phyloP scores from a whole-genome alignment of 2,797 vertebrate species.

The Spondyliosoma cantharus region DNA sequence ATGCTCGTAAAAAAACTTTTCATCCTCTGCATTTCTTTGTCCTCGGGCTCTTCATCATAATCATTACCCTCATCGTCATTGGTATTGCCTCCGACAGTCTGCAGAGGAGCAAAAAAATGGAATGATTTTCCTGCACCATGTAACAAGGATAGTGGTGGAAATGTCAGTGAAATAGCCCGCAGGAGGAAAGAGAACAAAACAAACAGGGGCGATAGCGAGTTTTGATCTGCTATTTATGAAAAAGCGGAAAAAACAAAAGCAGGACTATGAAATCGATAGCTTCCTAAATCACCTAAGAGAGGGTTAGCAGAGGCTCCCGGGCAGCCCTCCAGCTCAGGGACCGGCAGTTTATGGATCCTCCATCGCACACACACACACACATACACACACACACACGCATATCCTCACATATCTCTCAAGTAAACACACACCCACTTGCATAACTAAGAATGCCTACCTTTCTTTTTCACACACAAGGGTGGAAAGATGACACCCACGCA shows the following conservation, averaged over 20 bases:
- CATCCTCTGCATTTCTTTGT: conserved; percentile 22
- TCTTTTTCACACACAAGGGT: conserved; percentile 12
- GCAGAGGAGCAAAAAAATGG: conserved; percentile 48
- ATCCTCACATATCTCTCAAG: conserved; percentile 32
- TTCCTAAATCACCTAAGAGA: conserved; percentile 75
- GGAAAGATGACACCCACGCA: conserved; percentile 19
- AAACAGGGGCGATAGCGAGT: conserved; percentile 68
- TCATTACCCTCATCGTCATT: conserved; percentile 24
- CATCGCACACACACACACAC: conserved; percentile 3
- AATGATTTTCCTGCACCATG: conserved; percentile 61
- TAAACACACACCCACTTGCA: conserved; percentile 54
- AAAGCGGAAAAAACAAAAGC: conserved; percentile 75
- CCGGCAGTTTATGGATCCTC: conserved; percentile 50
- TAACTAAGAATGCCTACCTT: conserved; percentile 26
- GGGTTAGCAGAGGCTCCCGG: conserved; percentile 52
- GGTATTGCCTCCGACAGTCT: conserved; percentile 37
- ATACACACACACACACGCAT: conserved; percentile 9
- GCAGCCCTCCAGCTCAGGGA: conserved; percentile 58
- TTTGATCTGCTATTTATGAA: conserved; percentile 81
- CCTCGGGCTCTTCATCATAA: conserved; percentile 47
- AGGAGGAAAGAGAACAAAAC: conserved; percentile 74
- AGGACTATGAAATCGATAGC: conserved; percentile 76
- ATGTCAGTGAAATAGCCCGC: conserved; percentile 77
- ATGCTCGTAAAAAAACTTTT: conserved; percentile 34
- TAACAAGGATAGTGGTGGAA: conserved; percentile 69